Conservation (phyloP, 2,888 invertebrate species). For the Rambutsinella grinnellia region DNA sequence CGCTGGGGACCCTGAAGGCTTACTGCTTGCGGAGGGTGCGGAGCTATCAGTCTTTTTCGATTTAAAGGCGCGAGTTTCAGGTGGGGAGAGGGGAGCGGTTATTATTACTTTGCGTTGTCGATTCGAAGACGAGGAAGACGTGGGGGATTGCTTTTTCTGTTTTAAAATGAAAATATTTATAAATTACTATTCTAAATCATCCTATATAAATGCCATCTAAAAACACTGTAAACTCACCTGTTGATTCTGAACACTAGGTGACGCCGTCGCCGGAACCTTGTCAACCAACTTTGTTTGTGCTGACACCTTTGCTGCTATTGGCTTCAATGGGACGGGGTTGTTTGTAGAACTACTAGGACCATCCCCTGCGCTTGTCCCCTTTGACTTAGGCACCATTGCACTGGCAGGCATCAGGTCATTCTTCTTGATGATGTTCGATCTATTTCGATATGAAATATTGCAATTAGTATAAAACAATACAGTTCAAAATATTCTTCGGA, state of each 20-base stretch:
- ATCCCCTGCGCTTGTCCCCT: background rate
- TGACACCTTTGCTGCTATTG: background rate
- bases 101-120: slow-evolving; percentile 41
- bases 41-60: slow-evolving; percentile 25
- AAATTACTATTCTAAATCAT: no score
- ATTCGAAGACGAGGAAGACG: slow-evolving; percentile 4
- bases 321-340: no score
- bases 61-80: slow-evolving; percentile 32
- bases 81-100: slow-evolving; percentile 58
- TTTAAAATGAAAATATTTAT: no score
- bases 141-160: no score
- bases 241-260: slow-evolving; percentile 30
- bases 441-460: no score
- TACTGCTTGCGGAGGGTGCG: background rate
- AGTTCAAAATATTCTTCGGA: no score
- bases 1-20: background rate
- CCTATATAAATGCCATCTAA: no score
- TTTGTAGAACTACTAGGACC: background rate
- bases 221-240: no score
- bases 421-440: slow-evolving; percentile 37
- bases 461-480: no score
- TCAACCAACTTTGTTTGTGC: no score
- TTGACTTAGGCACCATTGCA: slow-evolving; percentile 31
- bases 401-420: slow-evolving; percentile 32
- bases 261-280: background rate